A percentile compares a stretch with the other conserved stretches of the same genome.
These are phyloP conservation scores for Leptoteleia sp. DNA, from an alignment of 1,140 invertebrate species.

Conservation along the genomic window DNA sequence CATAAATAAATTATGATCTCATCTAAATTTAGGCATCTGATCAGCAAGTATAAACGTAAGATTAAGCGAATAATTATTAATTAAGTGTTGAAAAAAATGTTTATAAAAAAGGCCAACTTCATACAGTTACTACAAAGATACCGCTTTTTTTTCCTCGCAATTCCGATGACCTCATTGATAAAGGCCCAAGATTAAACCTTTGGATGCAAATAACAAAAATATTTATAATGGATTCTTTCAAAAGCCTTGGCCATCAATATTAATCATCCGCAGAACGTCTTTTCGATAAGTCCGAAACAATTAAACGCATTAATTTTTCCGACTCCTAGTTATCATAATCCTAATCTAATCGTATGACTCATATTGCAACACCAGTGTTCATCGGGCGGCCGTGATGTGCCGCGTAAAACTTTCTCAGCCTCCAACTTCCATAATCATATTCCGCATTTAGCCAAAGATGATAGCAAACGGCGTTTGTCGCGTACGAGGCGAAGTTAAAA, in stretches of 20 bases:
- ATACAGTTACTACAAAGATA: no score
- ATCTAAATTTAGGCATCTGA: no score
- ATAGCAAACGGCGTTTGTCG: constrained; percentile 26
- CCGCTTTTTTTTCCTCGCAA: no score
- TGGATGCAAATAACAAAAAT: no score
- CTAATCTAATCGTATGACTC: constrained; percentile 18
- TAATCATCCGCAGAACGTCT: background rate
- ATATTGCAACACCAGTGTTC: constrained; percentile 4
- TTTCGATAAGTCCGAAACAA: constrained; percentile 9
- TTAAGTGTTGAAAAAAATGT: no score
- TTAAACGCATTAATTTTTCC: constrained; percentile 11
- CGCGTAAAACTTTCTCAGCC: constrained; percentile 1
- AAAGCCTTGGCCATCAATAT: background rate
- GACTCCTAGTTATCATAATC: constrained; percentile 13
- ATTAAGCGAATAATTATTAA: no score
- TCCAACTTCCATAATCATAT: constrained; percentile 15
- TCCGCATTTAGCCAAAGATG: constrained; percentile 15
- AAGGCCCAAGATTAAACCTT: no score
- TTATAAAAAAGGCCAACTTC: no score
- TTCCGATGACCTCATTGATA: no score
- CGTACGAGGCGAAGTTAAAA: constrained; percentile 7
- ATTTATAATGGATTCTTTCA: no score
- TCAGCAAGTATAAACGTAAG: no score
- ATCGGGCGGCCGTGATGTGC: background rate
- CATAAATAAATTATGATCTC: no score